Conservation (phyloP, 2,888 invertebrate genomes). For the Tetragnatha montana region DNA sequence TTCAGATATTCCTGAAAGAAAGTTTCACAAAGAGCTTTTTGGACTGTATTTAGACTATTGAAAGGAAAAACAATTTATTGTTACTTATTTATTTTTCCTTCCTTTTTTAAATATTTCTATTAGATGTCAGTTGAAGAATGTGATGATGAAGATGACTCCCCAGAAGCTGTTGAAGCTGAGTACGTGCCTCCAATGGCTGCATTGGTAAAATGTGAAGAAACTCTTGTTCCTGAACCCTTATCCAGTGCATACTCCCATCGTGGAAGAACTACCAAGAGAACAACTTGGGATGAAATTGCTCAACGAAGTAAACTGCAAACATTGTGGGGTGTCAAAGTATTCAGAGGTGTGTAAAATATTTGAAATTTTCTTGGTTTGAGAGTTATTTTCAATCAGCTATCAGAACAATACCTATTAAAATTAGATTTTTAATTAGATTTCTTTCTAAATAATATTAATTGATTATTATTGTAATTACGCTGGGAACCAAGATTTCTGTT, state of each 20-base stretch:
- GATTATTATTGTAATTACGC: no score
- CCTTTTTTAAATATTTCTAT: background rate
- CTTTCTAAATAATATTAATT: no score
- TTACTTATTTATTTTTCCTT: background rate
- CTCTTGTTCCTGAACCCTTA: slow-evolving; percentile 45
- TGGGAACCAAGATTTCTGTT: no score
- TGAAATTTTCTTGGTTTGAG: background rate
- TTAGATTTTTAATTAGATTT: no score
- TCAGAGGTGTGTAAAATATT: slow-evolving; percentile 50
- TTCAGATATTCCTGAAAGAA: no score
- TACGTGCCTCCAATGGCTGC: slow-evolving; percentile 29
- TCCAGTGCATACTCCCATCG: slow-evolving; percentile 57
- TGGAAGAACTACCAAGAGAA: slow-evolving; percentile 67
- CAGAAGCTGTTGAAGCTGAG: slow-evolving; percentile 34
- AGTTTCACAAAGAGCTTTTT: no score
- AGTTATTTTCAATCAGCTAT: no score
- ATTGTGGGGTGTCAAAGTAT: slow-evolving; percentile 70
- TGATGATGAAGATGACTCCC: slow-evolving; percentile 45
- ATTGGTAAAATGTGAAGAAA: slow-evolving; percentile 48
- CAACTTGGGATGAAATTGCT: slow-evolving; percentile 71
- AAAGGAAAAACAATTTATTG: no score
- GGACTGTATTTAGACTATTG: no score
- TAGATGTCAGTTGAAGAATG: slow-evolving; percentile 68
- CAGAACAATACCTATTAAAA: no score
- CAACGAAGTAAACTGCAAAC: slow-evolving; percentile 70